Percentiles rank a stretch among this genome's conserved stretches.
These are phyloP conservation scores for Anomalospiza imberbis DNA, from an alignment of 2,797 vertebrate species.

Conservation along the genomic window DNA sequence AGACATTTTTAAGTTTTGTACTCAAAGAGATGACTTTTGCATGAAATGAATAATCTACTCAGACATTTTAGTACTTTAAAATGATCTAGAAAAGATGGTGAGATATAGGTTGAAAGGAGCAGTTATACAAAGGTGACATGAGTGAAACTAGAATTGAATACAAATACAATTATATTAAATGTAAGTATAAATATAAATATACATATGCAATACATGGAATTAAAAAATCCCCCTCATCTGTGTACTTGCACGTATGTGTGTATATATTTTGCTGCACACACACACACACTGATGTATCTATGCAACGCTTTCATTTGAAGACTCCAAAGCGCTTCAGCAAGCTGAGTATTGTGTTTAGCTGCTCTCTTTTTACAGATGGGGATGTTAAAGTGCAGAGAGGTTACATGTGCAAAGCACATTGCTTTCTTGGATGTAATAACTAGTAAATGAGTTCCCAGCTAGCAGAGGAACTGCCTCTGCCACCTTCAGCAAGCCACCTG, in stretches of 20 bases:
- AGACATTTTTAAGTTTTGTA: constrained; percentile 11
- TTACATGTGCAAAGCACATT: constrained; percentile 56
- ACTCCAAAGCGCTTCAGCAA: not conserved
- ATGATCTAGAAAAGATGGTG: not conserved
- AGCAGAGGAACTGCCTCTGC: constrained; percentile 15
- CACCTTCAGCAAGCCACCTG: constrained; percentile 44
- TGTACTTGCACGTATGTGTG: not conserved
- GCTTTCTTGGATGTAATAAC: constrained; percentile 22
- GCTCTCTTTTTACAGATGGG: not conserved
- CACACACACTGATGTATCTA: not conserved
- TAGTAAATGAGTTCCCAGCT: constrained; percentile 21
- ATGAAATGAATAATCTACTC: not conserved
- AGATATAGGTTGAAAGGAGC: not conserved
- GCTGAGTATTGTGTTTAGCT: not conserved
- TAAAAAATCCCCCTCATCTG: not conserved
- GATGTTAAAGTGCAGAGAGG: constrained; percentile 27
- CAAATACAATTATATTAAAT: not conserved
- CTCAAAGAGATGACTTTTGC: not conserved
- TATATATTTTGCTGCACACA: not conserved
- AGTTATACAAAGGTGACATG: not conserved
- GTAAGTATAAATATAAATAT: not conserved
- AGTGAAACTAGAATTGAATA: not conserved
- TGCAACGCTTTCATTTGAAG: not conserved
- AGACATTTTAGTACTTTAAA: not conserved
- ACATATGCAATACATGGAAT: not conserved